phyloP scores from a whole-genome alignment of 2,888 invertebrate species.

The Drosophila barbarae region DNA sequence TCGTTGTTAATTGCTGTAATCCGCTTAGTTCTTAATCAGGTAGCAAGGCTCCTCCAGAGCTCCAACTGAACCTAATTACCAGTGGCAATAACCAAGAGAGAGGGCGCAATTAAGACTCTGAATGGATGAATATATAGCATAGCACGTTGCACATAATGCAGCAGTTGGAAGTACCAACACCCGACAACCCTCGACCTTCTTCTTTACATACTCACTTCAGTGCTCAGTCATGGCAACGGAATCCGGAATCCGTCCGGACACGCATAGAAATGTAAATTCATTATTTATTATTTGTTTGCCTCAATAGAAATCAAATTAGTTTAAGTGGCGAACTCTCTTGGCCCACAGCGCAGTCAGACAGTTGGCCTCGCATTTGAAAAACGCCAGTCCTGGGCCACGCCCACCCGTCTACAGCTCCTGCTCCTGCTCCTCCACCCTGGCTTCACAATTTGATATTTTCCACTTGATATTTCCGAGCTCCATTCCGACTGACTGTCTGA shows the following conservation, averaged over 20 bases:
- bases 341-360: constrained; percentile 37
- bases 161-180: constrained; percentile 20
- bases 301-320: constrained; percentile 74
- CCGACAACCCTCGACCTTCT: constrained; percentile 25
- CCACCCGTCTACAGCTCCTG: constrained; percentile 5
- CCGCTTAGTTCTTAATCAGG: constrained; percentile 55
- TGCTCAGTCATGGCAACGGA: constrained; percentile 40
- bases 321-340: constrained; percentile 61
- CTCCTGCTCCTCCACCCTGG: background rate
- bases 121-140: constrained; percentile 10
- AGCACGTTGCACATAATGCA: constrained; percentile 34
- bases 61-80: constrained; percentile 39
- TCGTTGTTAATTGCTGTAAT: constrained; percentile 62
- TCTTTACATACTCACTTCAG: constrained; percentile 27
- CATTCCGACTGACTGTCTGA: constrained; percentile 36
- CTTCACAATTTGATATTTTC: constrained; percentile 43
- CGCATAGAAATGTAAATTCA: constrained; percentile 74
- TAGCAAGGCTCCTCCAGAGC: constrained; percentile 16
- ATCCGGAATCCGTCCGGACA: constrained; percentile 40
- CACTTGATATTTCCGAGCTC: constrained; percentile 49
- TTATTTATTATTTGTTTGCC: constrained; percentile 74
- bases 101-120: constrained; percentile 31
- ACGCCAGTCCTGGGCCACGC: constrained; percentile 37
- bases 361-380: constrained; percentile 59
- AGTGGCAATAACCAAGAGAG: constrained; percentile 8